A percentile compares a stretch with the other conserved stretches of the same genome.
Evolutionary conservation across 2,888 invertebrate genomes (phyloP).

Genomic region (Lasioglossum malachurum): DNA sequence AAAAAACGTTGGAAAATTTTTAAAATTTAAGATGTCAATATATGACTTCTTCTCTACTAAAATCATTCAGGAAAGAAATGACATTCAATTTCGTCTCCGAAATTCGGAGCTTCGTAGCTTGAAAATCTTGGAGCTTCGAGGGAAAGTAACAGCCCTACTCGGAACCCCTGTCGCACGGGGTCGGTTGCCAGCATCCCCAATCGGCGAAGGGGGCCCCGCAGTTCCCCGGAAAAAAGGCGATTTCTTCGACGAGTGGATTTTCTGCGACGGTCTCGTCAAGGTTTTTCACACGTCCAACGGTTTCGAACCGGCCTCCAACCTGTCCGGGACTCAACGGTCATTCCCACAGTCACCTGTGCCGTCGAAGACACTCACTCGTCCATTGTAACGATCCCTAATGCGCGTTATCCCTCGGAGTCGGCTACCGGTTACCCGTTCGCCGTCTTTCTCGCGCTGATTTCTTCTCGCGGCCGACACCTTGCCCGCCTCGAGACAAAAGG

Average conservation of each 20-base stretch:
- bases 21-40: too few relatives aligned
- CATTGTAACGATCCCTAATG: constrained; percentile 79
- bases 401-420: constrained; percentile 72
- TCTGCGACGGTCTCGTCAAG: constrained; percentile 53
- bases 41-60: too few relatives aligned
- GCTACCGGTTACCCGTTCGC: constrained; percentile 62
- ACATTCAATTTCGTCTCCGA: too few relatives aligned
- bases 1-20: too few relatives aligned
- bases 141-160: too few relatives aligned
- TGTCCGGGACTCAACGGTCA: constrained; percentile 81
- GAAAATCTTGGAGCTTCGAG: too few relatives aligned
- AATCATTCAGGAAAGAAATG: too few relatives aligned
- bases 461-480: constrained; percentile 73
- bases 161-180: neutral
- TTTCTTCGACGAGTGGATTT: constrained; percentile 45
- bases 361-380: constrained; percentile 75
- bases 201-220: neutral
- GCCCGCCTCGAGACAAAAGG: constrained; percentile 70
- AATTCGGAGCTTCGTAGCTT: too few relatives aligned
- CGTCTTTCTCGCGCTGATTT: constrained; percentile 44
- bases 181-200: neutral
- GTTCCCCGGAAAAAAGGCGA: constrained; percentile 56
- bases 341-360: constrained; percentile 84
- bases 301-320: constrained; percentile 74
- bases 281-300: constrained; percentile 76